phyloP scores from a whole-genome alignment of 2,113 vertebrate species.

The Turdus rufiventris region DNA sequence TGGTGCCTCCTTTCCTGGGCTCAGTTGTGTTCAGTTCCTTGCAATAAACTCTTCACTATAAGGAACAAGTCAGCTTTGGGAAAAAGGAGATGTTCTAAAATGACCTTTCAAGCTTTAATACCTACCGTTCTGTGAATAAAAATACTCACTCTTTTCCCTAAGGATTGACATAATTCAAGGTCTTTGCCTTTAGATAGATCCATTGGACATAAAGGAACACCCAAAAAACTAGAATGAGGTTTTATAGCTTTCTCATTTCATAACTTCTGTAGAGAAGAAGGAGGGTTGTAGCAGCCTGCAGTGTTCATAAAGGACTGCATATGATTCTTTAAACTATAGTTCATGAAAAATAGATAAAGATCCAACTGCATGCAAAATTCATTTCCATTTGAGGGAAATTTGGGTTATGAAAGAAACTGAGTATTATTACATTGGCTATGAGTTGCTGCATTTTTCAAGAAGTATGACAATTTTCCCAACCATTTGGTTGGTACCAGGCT shows the following conservation, averaged over 20 bases:
- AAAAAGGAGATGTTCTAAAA: slow-evolving; percentile 20
- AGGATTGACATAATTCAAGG: background rate
- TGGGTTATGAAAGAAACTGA: slow-evolving; percentile 15
- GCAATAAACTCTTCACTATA: background rate
- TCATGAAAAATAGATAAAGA: slow-evolving; percentile 48
- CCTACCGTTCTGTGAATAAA: background rate
- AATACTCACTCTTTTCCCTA: background rate
- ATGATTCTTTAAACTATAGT: background rate
- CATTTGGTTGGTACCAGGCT: background rate
- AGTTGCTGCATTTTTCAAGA: slow-evolving; percentile 24
- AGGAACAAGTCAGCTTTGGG: slow-evolving; percentile 1
- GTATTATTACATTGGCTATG: background rate
- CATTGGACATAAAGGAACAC: background rate
- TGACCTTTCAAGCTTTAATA: slow-evolving; percentile 30
- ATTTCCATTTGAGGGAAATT: slow-evolving; percentile 27
- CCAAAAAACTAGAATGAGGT: background rate
- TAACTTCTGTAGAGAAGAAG: slow-evolving; percentile 1
- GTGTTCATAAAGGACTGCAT: slow-evolving; percentile 17
- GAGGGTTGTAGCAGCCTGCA: background rate
- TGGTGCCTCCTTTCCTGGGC: background rate
- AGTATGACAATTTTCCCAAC: background rate
- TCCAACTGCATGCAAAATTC: slow-evolving; percentile 16
- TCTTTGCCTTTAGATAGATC: background rate
- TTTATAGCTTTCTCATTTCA: background rate
- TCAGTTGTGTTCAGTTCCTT: background rate